A percentile compares a stretch with the other conserved stretches of the same genome.
Conservation (phyloP, 1,140 invertebrate species). For the Leucophenga varia region DNA sequence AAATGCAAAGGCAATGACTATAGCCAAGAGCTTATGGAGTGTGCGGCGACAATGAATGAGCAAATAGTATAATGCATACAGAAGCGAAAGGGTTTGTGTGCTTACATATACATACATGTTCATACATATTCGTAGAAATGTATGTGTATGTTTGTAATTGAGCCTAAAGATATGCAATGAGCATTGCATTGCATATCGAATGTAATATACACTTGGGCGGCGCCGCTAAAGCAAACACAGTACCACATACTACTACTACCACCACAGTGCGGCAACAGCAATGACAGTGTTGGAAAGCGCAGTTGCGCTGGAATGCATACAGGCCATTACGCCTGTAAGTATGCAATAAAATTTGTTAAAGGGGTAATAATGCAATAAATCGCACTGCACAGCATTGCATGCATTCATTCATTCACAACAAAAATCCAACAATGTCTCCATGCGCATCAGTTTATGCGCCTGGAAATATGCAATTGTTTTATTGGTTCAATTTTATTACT, state of each 20-base stretch:
- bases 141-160: conserved; percentile 26
- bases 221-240: conserved; percentile 37
- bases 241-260: background rate
- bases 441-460: no score
- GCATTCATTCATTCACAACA: no score
- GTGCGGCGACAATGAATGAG: no score
- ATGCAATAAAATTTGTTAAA: conserved; percentile 24
- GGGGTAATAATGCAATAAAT: no score
- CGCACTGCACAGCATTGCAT: no score
- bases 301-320: conserved; percentile 21
- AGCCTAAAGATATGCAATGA: conserved; percentile 46
- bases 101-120: no score
- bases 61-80: conserved; percentile 2
- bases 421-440: no score
- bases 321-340: conserved; percentile 5
- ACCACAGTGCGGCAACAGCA: no score
- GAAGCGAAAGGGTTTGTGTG: conserved; percentile 2
- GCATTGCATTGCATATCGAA: conserved; percentile 2
- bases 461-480: conserved; percentile 41
- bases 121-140: no score
- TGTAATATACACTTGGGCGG: conserved; percentile 51
- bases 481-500: conserved; percentile 38
- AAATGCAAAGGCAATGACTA: background rate
- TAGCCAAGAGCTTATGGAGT: no score
- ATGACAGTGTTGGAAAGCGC: background rate